Percentiles rank a stretch among this genome's conserved stretches.
phyloP scores from a whole-genome alignment of 2,113 vertebrate genomes.

The Riparia riparia region DNA sequence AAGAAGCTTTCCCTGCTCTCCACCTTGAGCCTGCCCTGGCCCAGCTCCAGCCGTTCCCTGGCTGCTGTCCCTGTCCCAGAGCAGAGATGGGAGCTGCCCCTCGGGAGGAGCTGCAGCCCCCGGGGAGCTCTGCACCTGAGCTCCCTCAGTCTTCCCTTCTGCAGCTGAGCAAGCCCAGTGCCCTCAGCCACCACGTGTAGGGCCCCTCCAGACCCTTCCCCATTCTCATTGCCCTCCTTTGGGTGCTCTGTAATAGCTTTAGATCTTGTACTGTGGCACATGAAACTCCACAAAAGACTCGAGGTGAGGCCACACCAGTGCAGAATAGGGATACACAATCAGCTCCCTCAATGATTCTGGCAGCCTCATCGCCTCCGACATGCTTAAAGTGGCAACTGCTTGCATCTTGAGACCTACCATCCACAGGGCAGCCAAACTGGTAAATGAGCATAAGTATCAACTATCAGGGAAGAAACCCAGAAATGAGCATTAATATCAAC shows the following conservation, averaged over 20 bases:
- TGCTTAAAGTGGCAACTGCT: background rate
- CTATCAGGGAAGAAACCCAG: background rate
- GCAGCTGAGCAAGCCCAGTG: background rate
- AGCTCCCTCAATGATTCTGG: background rate
- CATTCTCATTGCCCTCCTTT: background rate
- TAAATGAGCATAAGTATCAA: background rate
- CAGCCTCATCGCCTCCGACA: accelerated
- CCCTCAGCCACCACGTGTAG: background rate
- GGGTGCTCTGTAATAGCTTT: background rate
- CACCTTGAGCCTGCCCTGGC: background rate
- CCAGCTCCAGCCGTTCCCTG: background rate
- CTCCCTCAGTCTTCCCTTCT: background rate
- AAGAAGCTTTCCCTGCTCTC: background rate
- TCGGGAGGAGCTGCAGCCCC: too few relatives aligned
- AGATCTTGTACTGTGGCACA: background rate
- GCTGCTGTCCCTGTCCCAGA: background rate
- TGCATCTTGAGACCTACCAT: background rate
- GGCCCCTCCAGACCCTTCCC: background rate
- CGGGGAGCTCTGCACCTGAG: background rate
- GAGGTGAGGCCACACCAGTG: background rate
- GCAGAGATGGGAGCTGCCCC: background rate
- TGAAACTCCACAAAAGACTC: background rate
- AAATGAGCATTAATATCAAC: too few relatives aligned
- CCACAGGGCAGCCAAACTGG: background rate
- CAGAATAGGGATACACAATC: background rate